These are phyloP conservation scores for Barnardius zonarius DNA, from an alignment of 2,113 vertebrate genomes.

Conservation along the genomic window DNA sequence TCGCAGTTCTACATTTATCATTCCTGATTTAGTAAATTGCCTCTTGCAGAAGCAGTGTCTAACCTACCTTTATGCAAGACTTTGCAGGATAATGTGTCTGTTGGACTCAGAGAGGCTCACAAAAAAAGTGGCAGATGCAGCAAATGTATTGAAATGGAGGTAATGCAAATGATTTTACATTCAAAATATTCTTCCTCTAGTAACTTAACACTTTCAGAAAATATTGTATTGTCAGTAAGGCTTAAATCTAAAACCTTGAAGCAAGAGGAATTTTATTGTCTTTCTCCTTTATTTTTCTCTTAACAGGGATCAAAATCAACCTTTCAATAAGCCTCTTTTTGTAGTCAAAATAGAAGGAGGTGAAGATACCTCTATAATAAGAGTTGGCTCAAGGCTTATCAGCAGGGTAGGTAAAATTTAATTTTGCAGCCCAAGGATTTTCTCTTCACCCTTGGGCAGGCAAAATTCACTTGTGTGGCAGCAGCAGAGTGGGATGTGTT, in stretches of 20 bases:
- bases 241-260: conserved; percentile 16
- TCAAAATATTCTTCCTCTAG: conserved; percentile 35
- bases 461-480: background rate
- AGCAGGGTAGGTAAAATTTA: background rate
- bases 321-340: background rate
- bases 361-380: background rate
- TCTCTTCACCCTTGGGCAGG: background rate
- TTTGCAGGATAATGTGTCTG: conserved; percentile 38
- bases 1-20: background rate
- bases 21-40: conserved; percentile 52
- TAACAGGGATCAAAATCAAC: conserved; percentile 14
- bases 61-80: conserved; percentile 37
- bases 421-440: conserved; percentile 31
- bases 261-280: background rate
- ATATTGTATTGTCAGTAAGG: conserved; percentile 19
- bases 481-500: background rate
- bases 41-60: conserved; percentile 9
- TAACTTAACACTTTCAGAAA: conserved; percentile 31
- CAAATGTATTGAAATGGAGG: conserved; percentile 21
- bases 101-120: conserved; percentile 1
- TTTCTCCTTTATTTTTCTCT: background rate
- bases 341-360: background rate
- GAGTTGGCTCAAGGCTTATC: background rate
- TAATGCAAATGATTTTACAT: conserved; percentile 28
- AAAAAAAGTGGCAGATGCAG: background rate